These are phyloP conservation scores for Trachythela sp. DNA, from an alignment of 64 coral and sea anemone species.

Conservation along the genomic window DNA sequence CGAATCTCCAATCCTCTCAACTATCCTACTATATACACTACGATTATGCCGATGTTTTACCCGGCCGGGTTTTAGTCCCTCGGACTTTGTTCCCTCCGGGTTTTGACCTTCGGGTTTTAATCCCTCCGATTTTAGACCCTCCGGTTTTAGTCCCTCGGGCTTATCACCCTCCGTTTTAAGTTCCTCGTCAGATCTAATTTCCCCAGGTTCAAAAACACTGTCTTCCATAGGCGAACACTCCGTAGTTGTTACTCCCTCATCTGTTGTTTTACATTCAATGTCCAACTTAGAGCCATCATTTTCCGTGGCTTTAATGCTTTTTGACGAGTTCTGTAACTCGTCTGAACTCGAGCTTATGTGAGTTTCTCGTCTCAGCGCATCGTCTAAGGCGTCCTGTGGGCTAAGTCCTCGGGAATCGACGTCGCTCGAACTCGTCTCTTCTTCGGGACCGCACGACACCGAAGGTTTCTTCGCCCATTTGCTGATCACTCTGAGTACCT, in stretches of 20 bases:
- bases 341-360: slow-evolving; percentile 17
- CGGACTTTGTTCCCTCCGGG: background rate
- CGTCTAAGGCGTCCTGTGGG: background rate
- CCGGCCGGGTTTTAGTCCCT: background rate
- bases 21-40: background rate
- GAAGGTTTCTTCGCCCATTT: slow-evolving; percentile 73
- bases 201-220: background rate
- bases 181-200: background rate
- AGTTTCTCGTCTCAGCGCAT: background rate
- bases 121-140: background rate
- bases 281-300: slow-evolving; percentile 47
- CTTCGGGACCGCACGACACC: background rate
- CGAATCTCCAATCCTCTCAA: slow-evolving; percentile 33
- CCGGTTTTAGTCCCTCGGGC: background rate
- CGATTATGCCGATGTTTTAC: background rate
- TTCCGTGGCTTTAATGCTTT: slow-evolving; percentile 52
- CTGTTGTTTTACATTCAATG: background rate
- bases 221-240: background rate
- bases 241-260: background rate
- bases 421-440: slow-evolving; percentile 29
- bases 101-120: background rate
- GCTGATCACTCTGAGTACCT: slow-evolving; percentile 76
- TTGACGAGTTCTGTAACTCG: slow-evolving; percentile 33
- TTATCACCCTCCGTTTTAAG: background rate
- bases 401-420: slow-evolving; percentile 20